Evolutionary conservation across 1,140 invertebrate species (phyloP), one percentile per base, ranked within the genome.

Genomic region (Micrasema longulum): DNA sequence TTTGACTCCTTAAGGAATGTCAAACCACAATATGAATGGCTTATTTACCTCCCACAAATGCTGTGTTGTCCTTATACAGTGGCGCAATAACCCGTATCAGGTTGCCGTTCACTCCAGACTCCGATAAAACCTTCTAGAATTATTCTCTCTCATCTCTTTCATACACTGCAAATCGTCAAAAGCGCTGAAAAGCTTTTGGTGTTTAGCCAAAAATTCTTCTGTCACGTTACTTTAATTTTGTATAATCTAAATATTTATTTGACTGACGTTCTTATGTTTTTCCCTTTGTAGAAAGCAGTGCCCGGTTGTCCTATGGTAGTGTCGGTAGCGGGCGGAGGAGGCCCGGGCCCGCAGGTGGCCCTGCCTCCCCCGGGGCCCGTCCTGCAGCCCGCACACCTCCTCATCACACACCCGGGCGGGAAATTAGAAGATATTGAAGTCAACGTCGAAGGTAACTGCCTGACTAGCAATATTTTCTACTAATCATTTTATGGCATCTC

Each of bases 391-490:
- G 89, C 89, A 66, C 87, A 89, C 36, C 84, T 91, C 73, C 85
- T 89, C 65, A 87, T 91, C 72, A 90, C 90, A 82, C 89, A 91
- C 83, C 89, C 91, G 0, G 91, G 93, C 78, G 93, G 93, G 81
- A 91, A 91, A 78, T 88, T 96, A 77, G 93, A 96, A 80, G 95
- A 97, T 84, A 91, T 97, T 80, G 94, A 96, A 89, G 93, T 97
- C 78, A 95, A 95, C 87, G 93, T 97, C 85, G 94, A 96, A 91
- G 95, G 95, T 97, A 67, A 52, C 31, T 16, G 18, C 43, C n/a
- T 45, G 43, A 14, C 18, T n/a, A n/a, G n/a, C n/a, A n/a, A n/a
- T n/a, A n/a, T n/a, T n/a, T n/a, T n/a, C n/a, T n/a, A n/a, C n/a
- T n/a, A n/a, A n/a, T n/a, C n/a, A n/a, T n/a, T n/a, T n/a, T n/a